These are phyloP conservation scores for Pangasianodon gigas DNA, from an alignment of 2,113 vertebrate species.

Conservation along the genomic window DNA sequence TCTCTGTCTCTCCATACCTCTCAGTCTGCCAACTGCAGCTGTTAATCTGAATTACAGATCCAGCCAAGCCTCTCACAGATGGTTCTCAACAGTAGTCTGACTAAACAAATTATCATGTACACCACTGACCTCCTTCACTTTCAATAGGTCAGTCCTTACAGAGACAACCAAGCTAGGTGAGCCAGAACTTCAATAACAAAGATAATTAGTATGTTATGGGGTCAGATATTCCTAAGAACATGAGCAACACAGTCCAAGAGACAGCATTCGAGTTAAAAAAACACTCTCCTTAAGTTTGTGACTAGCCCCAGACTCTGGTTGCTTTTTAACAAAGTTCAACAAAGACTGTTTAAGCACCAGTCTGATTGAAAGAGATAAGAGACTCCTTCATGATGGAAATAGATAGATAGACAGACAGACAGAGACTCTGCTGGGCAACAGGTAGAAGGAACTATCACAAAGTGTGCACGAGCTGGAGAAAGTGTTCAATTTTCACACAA, in stretches of 20 bases:
- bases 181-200: slow-evolving; percentile 24
- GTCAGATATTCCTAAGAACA: neutral
- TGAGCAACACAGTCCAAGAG: neutral
- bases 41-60: slow-evolving; percentile 71
- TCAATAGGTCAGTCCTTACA: slow-evolving; percentile 60
- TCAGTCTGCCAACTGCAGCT: slow-evolving; percentile 69
- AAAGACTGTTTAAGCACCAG: neutral
- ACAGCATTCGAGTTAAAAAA: no score
- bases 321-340: no score
- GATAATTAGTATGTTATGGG: neutral
- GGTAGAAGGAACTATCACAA: no score
- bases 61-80: slow-evolving; percentile 66
- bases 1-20: neutral
- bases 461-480: no score
- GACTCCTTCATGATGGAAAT: neutral
- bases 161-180: slow-evolving; percentile 18
- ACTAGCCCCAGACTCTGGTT: neutral
- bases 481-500: no score
- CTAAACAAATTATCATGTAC: slow-evolving; percentile 75
- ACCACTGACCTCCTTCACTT: slow-evolving; percentile 74
- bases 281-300: no score
- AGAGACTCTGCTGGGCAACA: neutral
- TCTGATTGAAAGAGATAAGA: neutral
- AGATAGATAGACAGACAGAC: neutral
- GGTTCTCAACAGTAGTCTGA: slow-evolving; percentile 71